Percentiles rank a stretch among this genome's conserved stretches.
phyloP scores from a whole-genome alignment of 1,140 invertebrate genomes.

The Phthorimaea operculella region DNA sequence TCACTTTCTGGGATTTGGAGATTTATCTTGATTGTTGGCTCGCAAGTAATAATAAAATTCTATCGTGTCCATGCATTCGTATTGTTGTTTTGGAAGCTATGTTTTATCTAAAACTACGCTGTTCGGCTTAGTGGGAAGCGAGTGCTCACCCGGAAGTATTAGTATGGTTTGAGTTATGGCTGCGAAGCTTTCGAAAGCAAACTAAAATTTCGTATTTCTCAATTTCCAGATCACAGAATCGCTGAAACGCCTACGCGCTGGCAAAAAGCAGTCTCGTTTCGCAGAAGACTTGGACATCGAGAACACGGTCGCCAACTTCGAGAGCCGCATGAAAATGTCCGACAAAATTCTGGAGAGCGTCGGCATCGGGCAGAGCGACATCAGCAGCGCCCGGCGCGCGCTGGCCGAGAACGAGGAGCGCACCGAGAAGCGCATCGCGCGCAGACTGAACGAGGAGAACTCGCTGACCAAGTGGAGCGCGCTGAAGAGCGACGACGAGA shows the following conservation, averaged over 20 bases:
- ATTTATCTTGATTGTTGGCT: too few relatives aligned
- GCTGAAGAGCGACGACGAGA: constrained; percentile 55
- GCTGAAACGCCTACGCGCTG: constrained; percentile 64
- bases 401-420: constrained; percentile 62
- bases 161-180: too few relatives aligned
- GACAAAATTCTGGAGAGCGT: constrained; percentile 71
- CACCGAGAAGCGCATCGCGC: constrained; percentile 63
- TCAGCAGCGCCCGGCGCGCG: constrained; percentile 49
- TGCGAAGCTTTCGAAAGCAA: too few relatives aligned
- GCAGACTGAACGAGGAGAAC: constrained; percentile 52
- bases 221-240: constrained; percentile 60
- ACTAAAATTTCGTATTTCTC: background rate
- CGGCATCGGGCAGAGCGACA: constrained; percentile 56
- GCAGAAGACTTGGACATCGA: constrained; percentile 70
- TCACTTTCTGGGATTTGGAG: too few relatives aligned
- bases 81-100: too few relatives aligned
- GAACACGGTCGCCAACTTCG: constrained; percentile 65
- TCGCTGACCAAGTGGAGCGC: constrained; percentile 69
- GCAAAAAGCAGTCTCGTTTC: constrained; percentile 65
- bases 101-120: too few relatives aligned
- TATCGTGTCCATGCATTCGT: too few relatives aligned
- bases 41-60: too few relatives aligned
- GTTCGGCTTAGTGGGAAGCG: too few relatives aligned
- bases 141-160: too few relatives aligned
- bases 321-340: constrained; percentile 66